phyloP scores from a whole-genome alignment of 2,797 vertebrate species.

The Allobates femoralis region DNA sequence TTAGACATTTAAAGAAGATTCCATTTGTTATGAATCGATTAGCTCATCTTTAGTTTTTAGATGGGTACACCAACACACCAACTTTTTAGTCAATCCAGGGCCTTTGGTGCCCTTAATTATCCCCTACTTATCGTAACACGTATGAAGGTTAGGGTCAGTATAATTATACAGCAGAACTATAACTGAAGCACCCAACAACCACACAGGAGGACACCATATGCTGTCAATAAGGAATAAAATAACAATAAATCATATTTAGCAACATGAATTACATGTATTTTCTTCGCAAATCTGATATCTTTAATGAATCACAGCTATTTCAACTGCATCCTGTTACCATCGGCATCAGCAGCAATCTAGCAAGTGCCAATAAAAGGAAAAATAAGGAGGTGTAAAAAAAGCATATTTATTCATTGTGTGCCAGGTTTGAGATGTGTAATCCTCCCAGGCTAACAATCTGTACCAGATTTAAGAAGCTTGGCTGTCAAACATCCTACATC shows the following conservation, averaged over 20 bases:
- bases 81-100: background rate
- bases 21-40: no score
- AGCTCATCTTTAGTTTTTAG: background rate
- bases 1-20: no score
- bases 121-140: background rate
- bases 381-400: conserved; percentile 56
- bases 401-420: conserved; percentile 51
- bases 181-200: background rate
- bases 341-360: conserved; percentile 41
- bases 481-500: conserved; percentile 41
- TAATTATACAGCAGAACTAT: conserved; percentile 23
- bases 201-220: background rate
- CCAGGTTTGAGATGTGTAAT: conserved; percentile 58
- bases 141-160: background rate
- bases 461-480: conserved; percentile 53
- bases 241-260: conserved; percentile 17
- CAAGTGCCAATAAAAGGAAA: conserved; percentile 42
- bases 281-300: conserved; percentile 15
- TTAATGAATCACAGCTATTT: conserved; percentile 51
- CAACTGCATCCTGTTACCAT: conserved; percentile 23
- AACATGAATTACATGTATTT: conserved; percentile 42
- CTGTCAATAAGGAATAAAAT: conserved; percentile 14
- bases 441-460: conserved; percentile 59
- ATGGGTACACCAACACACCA: background rate
- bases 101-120: background rate